Base-by-base conservation (phyloP, 2,797 vertebrate genomes). In the Merluccius polli region DNA sequence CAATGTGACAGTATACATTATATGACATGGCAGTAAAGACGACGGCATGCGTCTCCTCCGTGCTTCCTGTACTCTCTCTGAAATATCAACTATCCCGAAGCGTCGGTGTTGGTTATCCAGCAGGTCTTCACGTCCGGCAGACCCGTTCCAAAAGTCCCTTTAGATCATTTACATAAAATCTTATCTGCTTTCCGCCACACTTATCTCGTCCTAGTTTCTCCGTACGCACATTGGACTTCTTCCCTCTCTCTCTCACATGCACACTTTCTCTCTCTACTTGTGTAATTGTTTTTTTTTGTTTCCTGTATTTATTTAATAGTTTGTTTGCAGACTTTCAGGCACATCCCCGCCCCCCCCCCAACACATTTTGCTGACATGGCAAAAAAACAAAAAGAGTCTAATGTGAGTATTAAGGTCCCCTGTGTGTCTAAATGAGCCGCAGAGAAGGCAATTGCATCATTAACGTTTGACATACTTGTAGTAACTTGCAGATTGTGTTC, bases 161-260 rank as follows among this genome's bases (percentile, higher is more conserved):
- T 1, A 71, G 18, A 35, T 72, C 0, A 13, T 70, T 12, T 27
- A 3, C 33, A 18, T 73, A 1, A 65, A 72, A 72, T 71, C 31
- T 63, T 79, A 78, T 86, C 80, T 81, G 41, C 36, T 44, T 77
- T 44, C 10, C 67, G 24, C 0, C 0, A 0, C 38, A 59, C 77
- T 87, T 87, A 82, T 88, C 86, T 76, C 0, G 73, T 70, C 65
- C 67, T 75, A 72, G 74, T 76, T 80, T 18, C 77, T 79, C 67
- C 24, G 70, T n/a, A 72, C 27, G 68, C 76, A 90, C 84, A 12
- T 81, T 89, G 76, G 82, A 84, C 87, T 86, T 83, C 70, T 2
- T 1, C 70, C 32, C 11, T 38, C 36, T 7, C 24, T 27, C 59
- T 27, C n/a, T 12, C 59, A 41, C 0, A 29, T 12, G 31, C 13